phyloP scores from a whole-genome alignment of 37 sponge, comb jelly and placozoan genomes.

The Eunapius fragilis region DNA sequence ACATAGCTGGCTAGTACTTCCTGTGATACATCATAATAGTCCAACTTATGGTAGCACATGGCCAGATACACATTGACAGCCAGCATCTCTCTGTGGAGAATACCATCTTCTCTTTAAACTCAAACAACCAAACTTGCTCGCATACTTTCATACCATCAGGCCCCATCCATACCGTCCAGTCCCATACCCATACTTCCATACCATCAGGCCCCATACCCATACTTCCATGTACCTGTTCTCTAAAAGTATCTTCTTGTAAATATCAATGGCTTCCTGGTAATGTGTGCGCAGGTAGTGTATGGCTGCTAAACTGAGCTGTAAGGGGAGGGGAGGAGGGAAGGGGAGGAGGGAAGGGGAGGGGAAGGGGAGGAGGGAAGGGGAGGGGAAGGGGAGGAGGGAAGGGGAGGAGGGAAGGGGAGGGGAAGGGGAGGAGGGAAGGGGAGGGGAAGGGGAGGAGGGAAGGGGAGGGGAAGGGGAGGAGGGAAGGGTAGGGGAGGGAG shows the following conservation, averaged over 20 bases:
- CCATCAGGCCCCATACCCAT: neutral
- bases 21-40: constrained; percentile 99
- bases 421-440: neutral
- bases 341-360: neutral
- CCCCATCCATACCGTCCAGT: no score
- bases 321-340: neutral
- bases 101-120: neutral
- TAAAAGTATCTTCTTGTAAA: constrained; percentile 92
- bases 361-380: neutral
- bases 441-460: neutral
- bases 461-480: neutral
- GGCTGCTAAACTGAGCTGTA: constrained; percentile 94
- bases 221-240: constrained; percentile 82
- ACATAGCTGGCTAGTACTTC: constrained; percentile 97
- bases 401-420: neutral
- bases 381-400: neutral
- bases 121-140: neutral
- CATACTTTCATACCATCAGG: neutral
- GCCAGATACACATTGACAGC: constrained; percentile 99
- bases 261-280: constrained; percentile 99
- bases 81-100: constrained; percentile 80
- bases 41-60: constrained; percentile 99
- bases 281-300: constrained; percentile 98
- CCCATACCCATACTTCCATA: neutral
- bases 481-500: neutral